These are phyloP conservation scores for Aulostomus chinensis DNA, from an alignment of 2,797 vertebrate species.

Conservation along the genomic window DNA sequence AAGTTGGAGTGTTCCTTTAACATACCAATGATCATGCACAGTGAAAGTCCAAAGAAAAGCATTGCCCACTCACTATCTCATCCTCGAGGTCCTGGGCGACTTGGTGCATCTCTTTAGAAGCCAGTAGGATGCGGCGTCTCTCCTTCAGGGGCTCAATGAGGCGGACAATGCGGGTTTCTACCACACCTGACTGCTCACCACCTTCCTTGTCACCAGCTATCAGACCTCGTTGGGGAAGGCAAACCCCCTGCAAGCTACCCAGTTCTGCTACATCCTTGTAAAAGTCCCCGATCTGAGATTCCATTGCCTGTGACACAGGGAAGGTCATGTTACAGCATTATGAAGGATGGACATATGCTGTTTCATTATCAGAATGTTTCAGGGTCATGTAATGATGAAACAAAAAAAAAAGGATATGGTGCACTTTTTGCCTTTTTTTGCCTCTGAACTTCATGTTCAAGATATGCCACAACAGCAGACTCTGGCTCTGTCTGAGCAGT, in stretches of 20 bases:
- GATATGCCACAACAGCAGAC: constrained; percentile 1
- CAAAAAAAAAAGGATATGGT: constrained; percentile 28
- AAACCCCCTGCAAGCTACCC: constrained; percentile 81
- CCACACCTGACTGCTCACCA: constrained; percentile 81
- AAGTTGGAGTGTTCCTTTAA: too few species aligned
- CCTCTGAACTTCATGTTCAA: constrained; percentile 21
- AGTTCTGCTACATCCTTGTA: constrained; percentile 88
- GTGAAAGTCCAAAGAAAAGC: too few species aligned
- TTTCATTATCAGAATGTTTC: constrained; percentile 36
- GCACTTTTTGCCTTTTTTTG: constrained; percentile 51
- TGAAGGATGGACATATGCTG: constrained; percentile 26
- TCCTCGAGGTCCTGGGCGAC: constrained; percentile 93
- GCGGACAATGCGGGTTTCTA: constrained; percentile 89
- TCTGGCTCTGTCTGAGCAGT: too few species aligned
- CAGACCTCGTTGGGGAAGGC: constrained; percentile 79
- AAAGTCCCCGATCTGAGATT: constrained; percentile 91
- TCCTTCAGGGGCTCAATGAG: constrained; percentile 94
- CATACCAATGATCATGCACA: too few species aligned
- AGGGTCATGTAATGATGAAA: constrained; percentile 44
- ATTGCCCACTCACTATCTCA: constrained; percentile 91
- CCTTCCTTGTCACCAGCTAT: constrained; percentile 76
- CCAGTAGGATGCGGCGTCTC: constrained; percentile 88
- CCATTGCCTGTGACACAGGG: constrained; percentile 82
- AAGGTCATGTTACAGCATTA: constrained; percentile 53
- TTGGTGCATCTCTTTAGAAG: constrained; percentile 94